phyloP scores from a whole-genome alignment of 2,888 invertebrate species.

The Dascillus cervinus region DNA sequence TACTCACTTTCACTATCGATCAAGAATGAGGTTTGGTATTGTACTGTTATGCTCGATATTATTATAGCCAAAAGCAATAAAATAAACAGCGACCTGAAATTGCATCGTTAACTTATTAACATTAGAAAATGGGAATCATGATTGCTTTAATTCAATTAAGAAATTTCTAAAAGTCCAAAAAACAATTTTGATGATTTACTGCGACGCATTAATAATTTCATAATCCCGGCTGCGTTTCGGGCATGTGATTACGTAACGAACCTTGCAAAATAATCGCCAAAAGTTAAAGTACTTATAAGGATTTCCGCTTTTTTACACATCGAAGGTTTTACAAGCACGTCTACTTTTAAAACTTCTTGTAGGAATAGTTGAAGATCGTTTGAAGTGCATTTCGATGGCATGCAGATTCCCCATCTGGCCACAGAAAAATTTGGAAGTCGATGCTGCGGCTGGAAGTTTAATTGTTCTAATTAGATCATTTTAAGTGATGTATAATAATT shows the following conservation, averaged over 20 bases:
- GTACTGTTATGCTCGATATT: conserved; percentile 3
- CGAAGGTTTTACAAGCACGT: conserved; percentile 21
- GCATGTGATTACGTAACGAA: too few species aligned
- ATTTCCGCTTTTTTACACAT: conserved; percentile 25
- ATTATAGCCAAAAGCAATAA: conserved; percentile 8
- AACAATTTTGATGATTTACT: too few species aligned
- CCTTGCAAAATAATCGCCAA: conserved; percentile 25
- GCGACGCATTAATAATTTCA: too few species aligned
- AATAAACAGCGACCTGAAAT: conserved; percentile 8
- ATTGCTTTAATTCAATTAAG: too few species aligned
- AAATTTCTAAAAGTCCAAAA: too few species aligned
- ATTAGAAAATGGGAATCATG: too few species aligned
- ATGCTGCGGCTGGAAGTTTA: conserved; percentile 47
- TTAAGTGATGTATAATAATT: too few species aligned
- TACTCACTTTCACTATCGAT: conserved; percentile 10
- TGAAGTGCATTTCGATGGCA: conserved; percentile 49
- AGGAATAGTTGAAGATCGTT: conserved; percentile 46
- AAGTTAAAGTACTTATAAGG: conserved; percentile 7
- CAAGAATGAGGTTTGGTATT: conserved; percentile 4
- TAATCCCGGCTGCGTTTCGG: too few species aligned
- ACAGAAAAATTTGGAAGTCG: conserved; percentile 51
- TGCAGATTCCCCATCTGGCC: conserved; percentile 52
- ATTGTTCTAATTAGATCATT: too few species aligned
- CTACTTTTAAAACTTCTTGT: conserved; percentile 34
- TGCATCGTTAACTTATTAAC: conserved; percentile 7